phyloP scores from a whole-genome alignment of 2,113 vertebrate species.

The Ailuropoda melanoleuca region DNA sequence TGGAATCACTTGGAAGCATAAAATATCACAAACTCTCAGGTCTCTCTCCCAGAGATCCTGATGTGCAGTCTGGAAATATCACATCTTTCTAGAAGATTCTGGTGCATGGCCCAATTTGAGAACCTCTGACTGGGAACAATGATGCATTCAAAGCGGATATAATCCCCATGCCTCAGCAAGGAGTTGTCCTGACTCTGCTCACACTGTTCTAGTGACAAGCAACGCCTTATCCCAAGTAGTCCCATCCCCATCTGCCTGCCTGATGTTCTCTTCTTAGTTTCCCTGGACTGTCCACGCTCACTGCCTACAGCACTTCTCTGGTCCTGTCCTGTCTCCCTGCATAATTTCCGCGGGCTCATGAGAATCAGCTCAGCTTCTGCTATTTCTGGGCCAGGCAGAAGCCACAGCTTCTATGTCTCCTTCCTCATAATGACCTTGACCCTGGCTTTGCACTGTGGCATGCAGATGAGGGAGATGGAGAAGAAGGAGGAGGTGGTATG shows the following conservation, averaged over 20 bases:
- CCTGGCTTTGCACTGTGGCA: neutral
- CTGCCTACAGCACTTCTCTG: too few species aligned
- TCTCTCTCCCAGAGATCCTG: neutral
- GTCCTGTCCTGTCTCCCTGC: neutral
- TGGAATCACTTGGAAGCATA: neutral
- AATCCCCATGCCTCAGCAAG: neutral
- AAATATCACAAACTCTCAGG: neutral
- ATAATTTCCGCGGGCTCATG: neutral
- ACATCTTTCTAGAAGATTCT: neutral
- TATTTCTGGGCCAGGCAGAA: neutral
- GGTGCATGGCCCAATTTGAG: neutral
- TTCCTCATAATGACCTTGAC: neutral
- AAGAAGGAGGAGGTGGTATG: too few species aligned
- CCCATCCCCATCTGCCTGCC: neutral
- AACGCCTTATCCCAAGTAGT: neutral
- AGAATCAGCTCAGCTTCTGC: neutral
- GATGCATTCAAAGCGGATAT: neutral
- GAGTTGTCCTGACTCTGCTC: neutral
- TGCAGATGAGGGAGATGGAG: neutral
- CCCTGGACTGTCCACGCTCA: rapidly evolving
- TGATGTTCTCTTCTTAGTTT: neutral
- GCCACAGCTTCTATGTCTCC: neutral
- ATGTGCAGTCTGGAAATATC: neutral
- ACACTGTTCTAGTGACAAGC: neutral
- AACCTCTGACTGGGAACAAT: neutral